Conservation (phyloP, 2,888 invertebrate genomes). For the Tipula helvola region DNA sequence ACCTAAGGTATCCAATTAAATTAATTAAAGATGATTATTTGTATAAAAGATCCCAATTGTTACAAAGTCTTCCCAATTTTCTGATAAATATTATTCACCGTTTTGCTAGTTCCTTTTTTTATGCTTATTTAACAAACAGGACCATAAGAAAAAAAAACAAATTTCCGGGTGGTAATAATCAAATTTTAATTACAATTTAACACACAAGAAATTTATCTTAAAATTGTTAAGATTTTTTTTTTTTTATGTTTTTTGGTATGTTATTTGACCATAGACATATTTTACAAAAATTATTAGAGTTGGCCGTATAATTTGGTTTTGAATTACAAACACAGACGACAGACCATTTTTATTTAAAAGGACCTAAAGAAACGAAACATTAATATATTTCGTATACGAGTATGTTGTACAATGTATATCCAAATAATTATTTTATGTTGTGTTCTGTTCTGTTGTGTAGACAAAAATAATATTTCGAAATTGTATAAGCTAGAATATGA, state of each 20-base stretch:
- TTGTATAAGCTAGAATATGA: not conserved
- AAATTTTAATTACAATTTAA: not conserved
- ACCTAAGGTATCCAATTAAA: not conserved
- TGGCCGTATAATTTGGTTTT: not conserved
- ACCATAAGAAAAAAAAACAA: not conserved
- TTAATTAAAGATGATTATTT: not conserved
- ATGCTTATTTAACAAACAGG: not conserved
- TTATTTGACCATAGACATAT: not conserved
- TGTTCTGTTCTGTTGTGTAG: not conserved
- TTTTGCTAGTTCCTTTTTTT: not conserved
- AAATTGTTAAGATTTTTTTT: not conserved
- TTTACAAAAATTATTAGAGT: not conserved
- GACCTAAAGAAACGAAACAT: not conserved
- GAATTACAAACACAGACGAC: not conserved
- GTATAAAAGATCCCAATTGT: not conserved
- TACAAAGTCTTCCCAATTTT: not conserved
- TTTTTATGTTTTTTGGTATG: not conserved
- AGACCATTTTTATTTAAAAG: not conserved
- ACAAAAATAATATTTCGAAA: not conserved
- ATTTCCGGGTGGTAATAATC: not conserved
- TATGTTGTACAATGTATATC: not conserved
- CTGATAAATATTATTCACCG: not conserved
- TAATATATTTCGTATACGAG: not conserved
- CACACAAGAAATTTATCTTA: not conserved
- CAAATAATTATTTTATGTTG: not conserved